Base-by-base conservation (phyloP, 2,888 invertebrate species). In the Philaethria dido region DNA sequence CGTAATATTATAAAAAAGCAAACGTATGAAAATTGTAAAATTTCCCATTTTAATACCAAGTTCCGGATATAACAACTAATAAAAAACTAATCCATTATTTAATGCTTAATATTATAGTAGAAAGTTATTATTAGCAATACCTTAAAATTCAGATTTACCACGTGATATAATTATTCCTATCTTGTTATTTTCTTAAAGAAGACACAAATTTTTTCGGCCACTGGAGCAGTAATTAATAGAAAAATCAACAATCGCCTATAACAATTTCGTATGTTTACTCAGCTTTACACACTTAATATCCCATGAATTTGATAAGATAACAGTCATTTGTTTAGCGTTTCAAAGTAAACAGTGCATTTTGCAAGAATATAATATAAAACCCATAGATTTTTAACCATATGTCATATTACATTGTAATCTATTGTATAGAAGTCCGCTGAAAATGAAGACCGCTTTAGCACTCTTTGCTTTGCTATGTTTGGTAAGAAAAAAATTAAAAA, bases 361-460 rank as follows among this genome's bases (percentile, higher is more conserved):
- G 74, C 66, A 73, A 73, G 72, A 78, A 71, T 74, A 70, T 73
- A 65, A 76, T 87, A 88, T 88, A 89, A 84, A 87, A 84, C 80
- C 81, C 79, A 79, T 78, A 70, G 62, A 67, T 55, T 68, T 73
- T 69, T 66, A 39, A 66, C 33, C 39, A 62, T 44, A 64, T 9
- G 72, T 60, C 25, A 65, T 52, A 52, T 60, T 60, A 62, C 54
- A 68, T 29, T 60, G 33, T 47, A 20, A 52, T 16, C 14, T 47
- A 45, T 48, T 61, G 45, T 25, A 20, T 61, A 39, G 29, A 61
- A 60, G 65, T 50, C 1, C 25, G 48, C 20, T 64, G 72, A 82
- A 75, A 73, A 88, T 88, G 88, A 83, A 80, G 70, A 74, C 68
- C 54, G 64, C 69, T 14, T 39, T 76, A 25, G 62, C 72, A 6